A percentile compares a stretch with the other conserved stretches of the same genome.
phyloP scores from a whole-genome alignment of 2,888 invertebrate species.

The Neria commutata region DNA sequence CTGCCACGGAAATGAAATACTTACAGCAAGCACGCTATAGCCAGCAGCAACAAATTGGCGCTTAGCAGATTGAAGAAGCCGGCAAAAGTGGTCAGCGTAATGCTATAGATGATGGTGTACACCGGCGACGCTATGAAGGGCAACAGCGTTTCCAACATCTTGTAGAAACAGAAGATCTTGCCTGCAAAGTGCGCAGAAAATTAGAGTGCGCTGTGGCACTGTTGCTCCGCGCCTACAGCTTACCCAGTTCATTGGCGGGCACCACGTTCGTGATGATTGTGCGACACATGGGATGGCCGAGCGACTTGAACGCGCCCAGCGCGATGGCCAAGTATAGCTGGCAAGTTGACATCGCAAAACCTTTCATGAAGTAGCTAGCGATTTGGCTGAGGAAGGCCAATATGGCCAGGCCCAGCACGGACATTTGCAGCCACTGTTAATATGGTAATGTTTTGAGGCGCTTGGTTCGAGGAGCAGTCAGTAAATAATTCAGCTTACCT shows the following conservation, averaged over 20 bases:
- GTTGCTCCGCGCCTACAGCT: background rate
- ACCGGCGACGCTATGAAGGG: slow-evolving; percentile 68
- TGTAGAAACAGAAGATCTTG: slow-evolving; percentile 71
- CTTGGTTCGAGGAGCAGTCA: background rate
- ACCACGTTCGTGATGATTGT: slow-evolving; percentile 51
- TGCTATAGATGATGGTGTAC: slow-evolving; percentile 69
- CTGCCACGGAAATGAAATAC: slow-evolving; percentile 24
- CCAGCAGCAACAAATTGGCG: slow-evolving; percentile 48
- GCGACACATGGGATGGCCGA: slow-evolving; percentile 54
- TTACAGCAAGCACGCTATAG: slow-evolving; percentile 42
- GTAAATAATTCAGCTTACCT: slow-evolving; percentile 38
- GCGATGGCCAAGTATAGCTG: slow-evolving; percentile 53
- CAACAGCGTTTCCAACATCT: slow-evolving; percentile 68
- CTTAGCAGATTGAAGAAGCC: slow-evolving; percentile 68
- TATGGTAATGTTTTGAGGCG: background rate
- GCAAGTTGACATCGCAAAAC: slow-evolving; percentile 48
- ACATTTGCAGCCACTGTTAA: slow-evolving; percentile 31
- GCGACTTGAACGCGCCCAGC: slow-evolving; percentile 47
- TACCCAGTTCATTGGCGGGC: slow-evolving; percentile 58
- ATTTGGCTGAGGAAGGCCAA: slow-evolving; percentile 46
- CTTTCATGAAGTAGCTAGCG: slow-evolving; percentile 44
- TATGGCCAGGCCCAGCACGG: slow-evolving; percentile 35
- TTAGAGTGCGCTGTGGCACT: background rate
- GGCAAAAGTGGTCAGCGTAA: slow-evolving; percentile 66
- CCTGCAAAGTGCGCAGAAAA: slow-evolving; percentile 53